These are phyloP conservation scores for Campopleginae sp. DNA, from an alignment of 2,888 invertebrate genomes.

Conservation along the genomic window DNA sequence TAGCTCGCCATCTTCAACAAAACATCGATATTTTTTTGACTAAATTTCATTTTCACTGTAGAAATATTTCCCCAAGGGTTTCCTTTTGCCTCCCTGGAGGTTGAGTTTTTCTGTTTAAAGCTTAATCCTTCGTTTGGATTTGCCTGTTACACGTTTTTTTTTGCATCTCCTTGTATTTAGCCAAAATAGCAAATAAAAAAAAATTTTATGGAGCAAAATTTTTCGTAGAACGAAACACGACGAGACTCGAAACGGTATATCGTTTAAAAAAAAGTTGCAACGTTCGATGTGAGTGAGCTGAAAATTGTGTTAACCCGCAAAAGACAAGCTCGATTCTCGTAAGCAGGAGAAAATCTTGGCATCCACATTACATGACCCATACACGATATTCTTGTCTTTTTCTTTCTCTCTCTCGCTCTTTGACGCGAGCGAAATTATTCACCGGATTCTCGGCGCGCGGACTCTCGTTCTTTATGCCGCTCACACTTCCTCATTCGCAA, in stretches of 20 bases:
- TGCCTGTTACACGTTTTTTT: too few species aligned
- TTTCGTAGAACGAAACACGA: background rate
- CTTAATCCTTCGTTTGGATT: too few species aligned
- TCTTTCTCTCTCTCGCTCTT: constrained; percentile 25
- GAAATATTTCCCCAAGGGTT: too few species aligned
- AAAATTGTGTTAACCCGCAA: background rate
- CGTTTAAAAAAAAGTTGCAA: background rate
- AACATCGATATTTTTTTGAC: too few species aligned
- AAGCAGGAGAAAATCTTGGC: constrained; percentile 57
- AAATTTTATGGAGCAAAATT: too few species aligned
- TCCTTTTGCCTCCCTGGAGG: too few species aligned
- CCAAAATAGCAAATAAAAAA: too few species aligned
- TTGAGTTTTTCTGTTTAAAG: too few species aligned
- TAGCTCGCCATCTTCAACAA: too few species aligned
- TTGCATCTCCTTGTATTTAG: too few species aligned
- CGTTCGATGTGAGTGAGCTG: background rate
- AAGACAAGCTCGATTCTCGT: constrained; percentile 26
- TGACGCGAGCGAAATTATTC: constrained; percentile 27
- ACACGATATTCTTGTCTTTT: constrained; percentile 65
- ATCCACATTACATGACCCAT: constrained; percentile 71
- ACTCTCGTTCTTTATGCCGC: constrained; percentile 46
- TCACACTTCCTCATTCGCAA: constrained; percentile 70
- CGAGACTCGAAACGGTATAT: background rate
- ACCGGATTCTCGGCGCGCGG: constrained; percentile 62
- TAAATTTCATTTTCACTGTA: too few species aligned